Base-by-base conservation (phyloP, 2,113 vertebrate genomes). In the Antennarius striatus region DNA sequence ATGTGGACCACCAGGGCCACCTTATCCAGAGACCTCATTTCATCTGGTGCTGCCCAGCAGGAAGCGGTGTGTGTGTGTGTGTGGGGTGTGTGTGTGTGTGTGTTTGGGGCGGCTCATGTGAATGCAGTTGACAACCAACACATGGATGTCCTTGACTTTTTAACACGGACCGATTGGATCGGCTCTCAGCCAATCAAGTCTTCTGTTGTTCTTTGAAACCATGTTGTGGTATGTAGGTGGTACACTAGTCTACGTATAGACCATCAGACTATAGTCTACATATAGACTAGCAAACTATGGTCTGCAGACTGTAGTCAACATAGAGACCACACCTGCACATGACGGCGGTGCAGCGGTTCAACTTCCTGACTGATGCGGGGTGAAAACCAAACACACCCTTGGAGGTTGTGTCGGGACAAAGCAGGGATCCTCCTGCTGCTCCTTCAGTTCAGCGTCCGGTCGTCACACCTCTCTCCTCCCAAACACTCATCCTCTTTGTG, bases 51-150 rank as follows among this genome's bases (percentile, higher is more conserved):
- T 57, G 67, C 62, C 68, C 56, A 58, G 30, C 73, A 46, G 59
- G 36, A 61, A 40, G 68, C 22, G 22, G 22, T 22, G 22, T 22
- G 22, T 83, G 55, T 83, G 73, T 89, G n/a, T n/a, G n/a, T n/a
- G n/a, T n/a, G n/a, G n/a, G n/a, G n/a, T n/a, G n/a, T n/a, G n/a
- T n/a, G n/a, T n/a, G 22, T 22, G 22, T 22, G 22, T 83, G 55
- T 83, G 73, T 89, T 62, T 58, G 54, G 66, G 68, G 49, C 9
- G 36, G 58, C 61, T 77, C 83, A 82, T 83, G 78, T 83, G 75
- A 89, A 67, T 60, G 30, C 16, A 73, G 57, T 77, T 46, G 72
- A 59, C 63, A 58, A 82, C 63, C 46, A 40, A 66, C 29, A 47
- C 51, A 63, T 28, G 74, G 63, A 79, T 66, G 65, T 64, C 52